These are phyloP conservation scores for Drosophila trapezifrons DNA, from an alignment of 1,140 invertebrate genomes.

Conservation along the genomic window DNA sequence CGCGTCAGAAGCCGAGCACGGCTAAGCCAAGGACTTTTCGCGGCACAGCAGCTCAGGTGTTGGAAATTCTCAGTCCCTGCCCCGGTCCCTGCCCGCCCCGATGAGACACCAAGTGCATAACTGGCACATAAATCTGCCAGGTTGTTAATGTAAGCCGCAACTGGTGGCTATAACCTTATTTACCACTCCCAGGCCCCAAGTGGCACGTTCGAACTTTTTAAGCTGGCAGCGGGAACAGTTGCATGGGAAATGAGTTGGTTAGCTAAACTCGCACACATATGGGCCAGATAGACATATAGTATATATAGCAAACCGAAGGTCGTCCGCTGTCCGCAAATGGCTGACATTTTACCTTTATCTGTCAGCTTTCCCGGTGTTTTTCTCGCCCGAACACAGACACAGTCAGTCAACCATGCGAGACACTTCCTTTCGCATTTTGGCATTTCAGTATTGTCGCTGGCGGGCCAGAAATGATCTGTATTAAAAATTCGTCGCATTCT, in stretches of 20 bases:
- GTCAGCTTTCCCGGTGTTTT: constrained; percentile 34
- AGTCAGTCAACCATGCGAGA: constrained; percentile 25
- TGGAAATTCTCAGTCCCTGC: constrained; percentile 34
- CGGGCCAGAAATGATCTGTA: constrained; percentile 25
- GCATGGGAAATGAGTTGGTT: constrained; percentile 61
- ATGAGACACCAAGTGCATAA: constrained; percentile 59
- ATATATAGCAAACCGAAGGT: constrained; percentile 12
- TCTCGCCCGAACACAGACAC: background rate
- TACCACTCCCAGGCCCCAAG: constrained; percentile 7
- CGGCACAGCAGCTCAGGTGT: constrained; percentile 47
- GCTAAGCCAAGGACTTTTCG: constrained; percentile 21
- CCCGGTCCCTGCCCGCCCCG: background rate
- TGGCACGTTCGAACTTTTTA: constrained; percentile 59
- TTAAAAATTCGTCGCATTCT: constrained; percentile 36
- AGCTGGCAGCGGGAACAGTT: constrained; percentile 21
- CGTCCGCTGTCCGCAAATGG: constrained; percentile 25
- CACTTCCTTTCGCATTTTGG: constrained; percentile 32
- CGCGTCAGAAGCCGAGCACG: background rate
- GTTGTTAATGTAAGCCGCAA: constrained; percentile 65
- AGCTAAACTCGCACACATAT: constrained; percentile 55
- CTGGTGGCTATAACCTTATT: constrained; percentile 21
- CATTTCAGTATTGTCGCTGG: constrained; percentile 7
- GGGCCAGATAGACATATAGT: background rate
- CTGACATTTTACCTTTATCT: constrained; percentile 37
- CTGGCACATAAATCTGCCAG: constrained; percentile 70